Evolutionary conservation across 1,140 invertebrate genomes (phyloP).

Genomic region (Atta colombica): DNA sequence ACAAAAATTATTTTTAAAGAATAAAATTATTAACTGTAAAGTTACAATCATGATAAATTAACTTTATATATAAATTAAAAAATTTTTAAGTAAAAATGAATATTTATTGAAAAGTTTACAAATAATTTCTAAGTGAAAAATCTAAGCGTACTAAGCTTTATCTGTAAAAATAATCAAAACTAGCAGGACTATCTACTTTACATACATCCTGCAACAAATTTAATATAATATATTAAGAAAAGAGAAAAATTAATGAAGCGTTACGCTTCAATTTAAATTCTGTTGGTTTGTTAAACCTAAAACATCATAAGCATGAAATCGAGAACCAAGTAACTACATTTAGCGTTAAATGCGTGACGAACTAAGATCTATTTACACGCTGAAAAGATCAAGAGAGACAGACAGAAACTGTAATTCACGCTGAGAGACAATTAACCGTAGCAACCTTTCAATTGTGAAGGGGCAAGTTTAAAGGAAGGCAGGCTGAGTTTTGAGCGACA

Average conservation of each 20-base stretch:
- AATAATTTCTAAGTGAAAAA: not conserved
- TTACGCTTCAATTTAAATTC: not conserved
- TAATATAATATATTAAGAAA: constrained; percentile 62
- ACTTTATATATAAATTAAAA: not conserved
- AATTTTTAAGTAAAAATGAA: not conserved
- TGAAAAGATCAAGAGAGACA: constrained; percentile 51
- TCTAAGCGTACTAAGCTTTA: not conserved
- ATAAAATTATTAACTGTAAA: constrained; percentile 4
- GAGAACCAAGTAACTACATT: constrained; percentile 6
- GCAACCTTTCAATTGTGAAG: constrained; percentile 13
- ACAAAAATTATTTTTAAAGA: not conserved
- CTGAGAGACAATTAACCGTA: constrained; percentile 22
- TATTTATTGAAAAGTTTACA: not conserved
- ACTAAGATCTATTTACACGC: constrained; percentile 10
- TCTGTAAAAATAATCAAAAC: constrained; percentile 3
- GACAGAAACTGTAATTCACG: constrained; percentile 35
- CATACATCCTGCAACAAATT: constrained; percentile 71
- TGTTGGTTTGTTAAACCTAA: constrained; percentile 24
- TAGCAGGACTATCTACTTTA: constrained; percentile 7
- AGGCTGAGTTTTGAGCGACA: constrained; percentile 53
- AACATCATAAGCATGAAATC: constrained; percentile 11
- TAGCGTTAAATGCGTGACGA: constrained; percentile 17
- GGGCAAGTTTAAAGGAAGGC: constrained; percentile 47
- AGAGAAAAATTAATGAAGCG: constrained; percentile 24
- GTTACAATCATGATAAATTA: not conserved